Conservation (phyloP, 2,797 vertebrate genomes). For the Acanthiza pusilla region DNA sequence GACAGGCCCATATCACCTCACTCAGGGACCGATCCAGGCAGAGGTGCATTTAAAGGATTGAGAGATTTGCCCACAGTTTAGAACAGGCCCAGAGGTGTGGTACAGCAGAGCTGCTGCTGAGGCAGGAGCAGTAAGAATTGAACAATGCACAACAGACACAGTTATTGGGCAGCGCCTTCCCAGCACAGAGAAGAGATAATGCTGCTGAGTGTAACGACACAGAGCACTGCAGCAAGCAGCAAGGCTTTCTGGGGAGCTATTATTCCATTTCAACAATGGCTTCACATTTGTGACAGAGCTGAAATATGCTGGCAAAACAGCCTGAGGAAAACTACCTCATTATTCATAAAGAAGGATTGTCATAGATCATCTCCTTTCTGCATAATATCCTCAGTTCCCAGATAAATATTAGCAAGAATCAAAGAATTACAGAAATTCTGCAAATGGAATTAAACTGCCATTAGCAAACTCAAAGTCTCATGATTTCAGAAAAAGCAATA, state of each 20-base stretch:
- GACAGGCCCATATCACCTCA: background rate
- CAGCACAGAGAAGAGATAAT: background rate
- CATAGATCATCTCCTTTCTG: background rate
- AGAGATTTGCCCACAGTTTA: background rate
- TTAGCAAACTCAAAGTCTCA: background rate
- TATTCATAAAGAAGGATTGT: background rate
- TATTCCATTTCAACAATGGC: background rate
- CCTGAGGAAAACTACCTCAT: background rate
- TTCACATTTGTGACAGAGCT: background rate
- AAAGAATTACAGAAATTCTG: background rate
- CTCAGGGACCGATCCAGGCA: background rate
- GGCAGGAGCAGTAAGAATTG: background rate
- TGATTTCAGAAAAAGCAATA: background rate
- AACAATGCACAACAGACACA: background rate
- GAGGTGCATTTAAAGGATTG: background rate
- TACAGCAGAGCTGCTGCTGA: background rate
- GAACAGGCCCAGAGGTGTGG: rapidly evolving
- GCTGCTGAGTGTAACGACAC: background rate
- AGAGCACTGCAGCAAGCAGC: background rate
- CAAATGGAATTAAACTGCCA: background rate
- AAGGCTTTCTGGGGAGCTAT: background rate
- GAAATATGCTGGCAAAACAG: background rate
- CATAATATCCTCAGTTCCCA: background rate
- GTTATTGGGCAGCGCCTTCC: background rate
- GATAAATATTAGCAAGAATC: background rate